Base-by-base conservation (phyloP, 2,113 vertebrate genomes). In the Porphyrio hochstetteri region DNA sequence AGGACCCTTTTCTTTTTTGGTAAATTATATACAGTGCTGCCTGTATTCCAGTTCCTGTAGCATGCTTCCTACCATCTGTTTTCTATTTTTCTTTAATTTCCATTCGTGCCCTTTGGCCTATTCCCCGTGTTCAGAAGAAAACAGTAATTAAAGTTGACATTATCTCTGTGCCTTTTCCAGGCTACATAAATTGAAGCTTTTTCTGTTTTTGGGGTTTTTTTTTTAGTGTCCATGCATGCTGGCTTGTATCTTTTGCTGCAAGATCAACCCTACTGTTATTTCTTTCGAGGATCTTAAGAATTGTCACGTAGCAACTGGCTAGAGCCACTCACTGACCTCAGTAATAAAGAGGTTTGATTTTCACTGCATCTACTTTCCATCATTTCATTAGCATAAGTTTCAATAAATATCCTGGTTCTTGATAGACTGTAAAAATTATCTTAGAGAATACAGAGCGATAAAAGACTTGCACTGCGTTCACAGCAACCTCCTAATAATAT, bases 41-140 rank as follows among this genome's bases (percentile, higher is more conserved):
- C 87, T 96, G 85, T 97, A 94, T 95, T 84, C 76, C 68, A 94
- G 89, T 95, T 97, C 76, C 95, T 97, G 88, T 33, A 91, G 86
- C 83, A 92, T 94, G 81, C 85, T 97, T 97, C 95, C 94, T 82
- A 82, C 96, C 98, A 98, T 98, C 97, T 98, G 98, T 94, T 98
- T 98, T 97, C 91, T 93, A 98, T 98, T 98, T 97, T 97, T 96
- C 96, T 98, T 98, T 97, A 95, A 98, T 98, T 98, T 98, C 96
- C 92, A 98, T 94, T 96, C 93, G 60, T 93, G 96, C 95, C 97
- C 97, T 98, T 96, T 97, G 96, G 91, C 97, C 96, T 97, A 88
- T 91, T 97, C 96, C 85, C 88, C 93, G 79, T 86, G 92, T 95
- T 97, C 84, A 78, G 97, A 96, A 97, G 93, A 96, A 97, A 96